Evolutionary conservation across 2,113 vertebrate genomes (phyloP).

Genomic region (Notiomystis cincta): DNA sequence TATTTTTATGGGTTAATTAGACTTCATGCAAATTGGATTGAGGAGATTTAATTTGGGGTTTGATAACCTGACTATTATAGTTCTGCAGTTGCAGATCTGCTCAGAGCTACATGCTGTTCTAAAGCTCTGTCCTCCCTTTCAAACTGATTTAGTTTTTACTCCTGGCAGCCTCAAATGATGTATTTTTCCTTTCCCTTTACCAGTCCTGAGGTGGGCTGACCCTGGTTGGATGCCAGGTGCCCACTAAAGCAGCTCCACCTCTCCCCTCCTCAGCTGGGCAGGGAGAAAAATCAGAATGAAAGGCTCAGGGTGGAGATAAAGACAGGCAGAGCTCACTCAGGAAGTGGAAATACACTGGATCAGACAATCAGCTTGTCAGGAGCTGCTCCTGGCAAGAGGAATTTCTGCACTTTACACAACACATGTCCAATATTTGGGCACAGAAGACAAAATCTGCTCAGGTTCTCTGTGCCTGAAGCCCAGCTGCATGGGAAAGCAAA

Average conservation of each 20-base stretch:
- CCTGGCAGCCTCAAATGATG: neutral
- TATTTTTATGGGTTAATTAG: constrained; percentile 60
- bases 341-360: neutral
- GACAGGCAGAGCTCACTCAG: neutral
- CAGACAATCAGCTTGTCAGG: neutral
- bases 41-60: constrained; percentile 5
- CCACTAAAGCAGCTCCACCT: neutral
- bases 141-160: neutral
- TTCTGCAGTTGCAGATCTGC: neutral
- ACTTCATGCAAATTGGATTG: constrained; percentile 20
- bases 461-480: neutral
- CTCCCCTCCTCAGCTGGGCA: neutral
- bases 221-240: neutral
- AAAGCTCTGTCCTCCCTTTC: neutral
- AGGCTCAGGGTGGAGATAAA: neutral
- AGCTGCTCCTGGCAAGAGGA: neutral
- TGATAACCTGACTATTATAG: constrained; percentile 9
- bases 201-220: neutral
- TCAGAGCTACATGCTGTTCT: neutral
- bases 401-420: neutral
- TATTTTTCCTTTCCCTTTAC: neutral
- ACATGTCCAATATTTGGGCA: neutral
- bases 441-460: neutral
- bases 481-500: neutral
- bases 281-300: neutral